A percentile compares a stretch with the other conserved stretches of the same genome.
These are phyloP conservation scores for Lepilemur ruficaudatus DNA, from an alignment of 2,797 vertebrate genomes.

Conservation along the genomic window DNA sequence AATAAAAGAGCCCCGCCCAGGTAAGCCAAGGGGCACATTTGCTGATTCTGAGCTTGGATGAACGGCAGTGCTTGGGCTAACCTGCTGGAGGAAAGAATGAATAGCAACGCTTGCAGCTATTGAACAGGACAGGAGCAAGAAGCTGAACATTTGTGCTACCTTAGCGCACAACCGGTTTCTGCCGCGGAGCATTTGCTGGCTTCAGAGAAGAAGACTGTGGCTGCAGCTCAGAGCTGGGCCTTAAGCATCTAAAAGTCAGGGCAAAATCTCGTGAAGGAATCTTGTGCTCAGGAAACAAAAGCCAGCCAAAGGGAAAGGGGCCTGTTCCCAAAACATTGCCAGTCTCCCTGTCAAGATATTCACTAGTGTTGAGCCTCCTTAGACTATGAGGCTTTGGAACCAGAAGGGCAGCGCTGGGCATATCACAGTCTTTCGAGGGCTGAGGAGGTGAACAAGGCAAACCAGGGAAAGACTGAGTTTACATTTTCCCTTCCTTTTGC, in stretches of 20 bases:
- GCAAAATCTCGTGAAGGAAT: background rate
- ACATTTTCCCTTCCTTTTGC: background rate
- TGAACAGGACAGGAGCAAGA: background rate
- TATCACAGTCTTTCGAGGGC: background rate
- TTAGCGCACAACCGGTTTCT: background rate
- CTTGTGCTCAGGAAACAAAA: background rate
- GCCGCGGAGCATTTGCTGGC: background rate
- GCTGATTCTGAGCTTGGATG: background rate
- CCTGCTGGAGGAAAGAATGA: background rate
- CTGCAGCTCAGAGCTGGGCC: background rate
- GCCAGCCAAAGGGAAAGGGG: background rate
- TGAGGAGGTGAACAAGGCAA: background rate
- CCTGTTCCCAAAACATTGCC: background rate
- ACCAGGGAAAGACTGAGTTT: background rate
- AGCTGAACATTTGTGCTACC: accelerated
- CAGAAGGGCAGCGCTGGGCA: background rate
- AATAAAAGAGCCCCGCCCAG: background rate
- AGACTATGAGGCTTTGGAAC: background rate
- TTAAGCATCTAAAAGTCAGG: background rate
- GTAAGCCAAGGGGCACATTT: background rate
- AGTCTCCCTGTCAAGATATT: accelerated
- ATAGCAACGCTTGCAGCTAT: background rate
- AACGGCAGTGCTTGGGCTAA: background rate
- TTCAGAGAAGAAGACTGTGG: background rate
- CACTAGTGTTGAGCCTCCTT: background rate